Evolutionary conservation across 2,888 invertebrate genomes (phyloP).

Genomic region (Tinea trinotella): DNA sequence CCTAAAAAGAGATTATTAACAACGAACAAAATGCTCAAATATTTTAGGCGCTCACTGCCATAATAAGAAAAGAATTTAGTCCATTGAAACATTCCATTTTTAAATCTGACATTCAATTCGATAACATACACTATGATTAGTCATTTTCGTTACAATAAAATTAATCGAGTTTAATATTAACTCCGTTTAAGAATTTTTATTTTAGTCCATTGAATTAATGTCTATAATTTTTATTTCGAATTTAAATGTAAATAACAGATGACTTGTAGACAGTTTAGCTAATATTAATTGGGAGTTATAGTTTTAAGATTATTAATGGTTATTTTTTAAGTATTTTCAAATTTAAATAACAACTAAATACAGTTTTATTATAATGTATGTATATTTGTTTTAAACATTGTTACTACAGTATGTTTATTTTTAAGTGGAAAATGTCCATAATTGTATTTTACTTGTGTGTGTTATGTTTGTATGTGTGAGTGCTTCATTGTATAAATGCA

Average conservation of each 20-base stretch:
- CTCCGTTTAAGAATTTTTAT: background rate
- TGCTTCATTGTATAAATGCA: slow-evolving; percentile 5
- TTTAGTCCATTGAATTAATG: background rate
- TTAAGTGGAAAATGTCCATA: background rate
- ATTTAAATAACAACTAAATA: background rate
- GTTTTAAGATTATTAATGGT: background rate
- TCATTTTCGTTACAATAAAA: background rate
- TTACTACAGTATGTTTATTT: slow-evolving; percentile 2
- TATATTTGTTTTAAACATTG: slow-evolving; percentile 5
- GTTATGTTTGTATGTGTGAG: background rate
- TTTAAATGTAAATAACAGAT: slow-evolving; percentile 1
- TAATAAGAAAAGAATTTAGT: slow-evolving; percentile 17
- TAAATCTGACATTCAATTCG: background rate
- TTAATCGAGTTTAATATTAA: background rate
- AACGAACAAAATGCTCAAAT: slow-evolving; percentile 65
- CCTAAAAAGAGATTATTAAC: slow-evolving; percentile 40
- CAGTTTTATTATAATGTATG: background rate
- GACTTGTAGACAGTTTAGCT: background rate
- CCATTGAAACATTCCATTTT: slow-evolving; percentile 17
- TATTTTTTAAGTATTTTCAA: background rate
- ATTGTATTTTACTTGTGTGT: slow-evolving; percentile 1
- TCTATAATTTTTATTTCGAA: background rate
- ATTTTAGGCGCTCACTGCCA: slow-evolving; percentile 60
- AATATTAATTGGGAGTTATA: background rate
- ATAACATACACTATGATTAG: background rate